Conservation (phyloP, 2,113 vertebrate species). For the Hoplias malabaricus region DNA sequence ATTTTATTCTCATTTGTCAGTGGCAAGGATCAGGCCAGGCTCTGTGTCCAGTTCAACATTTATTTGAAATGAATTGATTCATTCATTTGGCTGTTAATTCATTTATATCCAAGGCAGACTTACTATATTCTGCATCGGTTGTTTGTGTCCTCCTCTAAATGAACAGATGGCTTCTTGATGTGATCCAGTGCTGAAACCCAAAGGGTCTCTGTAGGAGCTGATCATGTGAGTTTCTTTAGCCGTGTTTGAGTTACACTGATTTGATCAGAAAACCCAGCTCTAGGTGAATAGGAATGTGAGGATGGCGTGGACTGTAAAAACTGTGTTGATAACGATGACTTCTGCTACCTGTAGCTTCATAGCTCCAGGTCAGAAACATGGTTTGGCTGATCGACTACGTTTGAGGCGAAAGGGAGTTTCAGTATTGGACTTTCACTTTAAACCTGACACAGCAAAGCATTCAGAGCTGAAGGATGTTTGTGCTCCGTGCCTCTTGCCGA, state of each 20-base stretch:
- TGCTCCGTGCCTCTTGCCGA: not conserved
- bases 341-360: too few relatives aligned
- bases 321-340: too few relatives aligned
- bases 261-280: too few relatives aligned
- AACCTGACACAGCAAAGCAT: not conserved
- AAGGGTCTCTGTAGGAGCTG: constrained; percentile 44
- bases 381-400: too few relatives aligned
- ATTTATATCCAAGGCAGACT: not conserved
- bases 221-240: constrained; percentile 54
- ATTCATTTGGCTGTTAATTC: not conserved
- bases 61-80: constrained; percentile 1
- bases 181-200: constrained; percentile 49
- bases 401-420: too few relatives aligned
- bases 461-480: constrained; percentile 1
- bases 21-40: constrained; percentile 13
- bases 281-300: too few relatives aligned
- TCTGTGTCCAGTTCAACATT: not conserved
- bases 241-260: not conserved
- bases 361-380: too few relatives aligned
- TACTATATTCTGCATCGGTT: constrained; percentile 62
- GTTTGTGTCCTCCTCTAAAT: constrained; percentile 39
- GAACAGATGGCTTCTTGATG: constrained; percentile 54
- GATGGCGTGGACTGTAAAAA: too few relatives aligned
- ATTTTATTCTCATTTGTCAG: not conserved
- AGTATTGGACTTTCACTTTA: not conserved